Evolutionary conservation across 2,113 vertebrate species (phyloP), one percentile per base, ranked within the genome.

Genomic region (Halcyon senegalensis): DNA sequence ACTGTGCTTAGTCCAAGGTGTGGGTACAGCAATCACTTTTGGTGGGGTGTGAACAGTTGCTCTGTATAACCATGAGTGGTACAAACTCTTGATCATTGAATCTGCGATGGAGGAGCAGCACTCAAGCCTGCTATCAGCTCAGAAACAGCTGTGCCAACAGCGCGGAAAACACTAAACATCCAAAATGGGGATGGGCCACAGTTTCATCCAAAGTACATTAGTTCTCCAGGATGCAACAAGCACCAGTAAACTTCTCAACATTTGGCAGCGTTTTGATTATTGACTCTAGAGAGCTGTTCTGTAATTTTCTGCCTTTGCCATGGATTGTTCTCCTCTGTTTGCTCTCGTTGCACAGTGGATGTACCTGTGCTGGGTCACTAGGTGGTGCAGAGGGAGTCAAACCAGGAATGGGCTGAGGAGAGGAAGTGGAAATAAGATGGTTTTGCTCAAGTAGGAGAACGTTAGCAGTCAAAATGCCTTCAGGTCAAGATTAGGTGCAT

Each of bases 321-420:
- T 0, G 12, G 69, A 60, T 84, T 58, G 1, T 33, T 82, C 81
- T n/a, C 0, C 2, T 68, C 62, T 0, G 3, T 33, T 74, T 0
- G 0, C 66, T 89, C 74, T 6, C 1, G 15, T 13, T 84, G 66
- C 58, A 15, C 2, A 2, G 9, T 24, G 68, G 78, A 19, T 3
- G 46, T 51, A 25, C 24, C 53, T 56, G 80, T 11, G 53, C 46
- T n/a, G 2, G 72, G 72, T 85, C 96, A 81, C 87, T 88, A 80
- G 83, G 55, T 74, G 21, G 43, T 55, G 55, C 67, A 35, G 7
- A 44, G 30, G 73, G 72, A 69, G 41, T 25, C 53, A 58, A 35
- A 37, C 8, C 74, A 46, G 91, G n/a, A 73, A 16, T 20, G 33
- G 19, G 4, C 13, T 51, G 59, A 58, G 93, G 74, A 79, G 46